Evolutionary conservation across 2,888 invertebrate genomes (phyloP).

Genomic region (Biston stratarius): DNA sequence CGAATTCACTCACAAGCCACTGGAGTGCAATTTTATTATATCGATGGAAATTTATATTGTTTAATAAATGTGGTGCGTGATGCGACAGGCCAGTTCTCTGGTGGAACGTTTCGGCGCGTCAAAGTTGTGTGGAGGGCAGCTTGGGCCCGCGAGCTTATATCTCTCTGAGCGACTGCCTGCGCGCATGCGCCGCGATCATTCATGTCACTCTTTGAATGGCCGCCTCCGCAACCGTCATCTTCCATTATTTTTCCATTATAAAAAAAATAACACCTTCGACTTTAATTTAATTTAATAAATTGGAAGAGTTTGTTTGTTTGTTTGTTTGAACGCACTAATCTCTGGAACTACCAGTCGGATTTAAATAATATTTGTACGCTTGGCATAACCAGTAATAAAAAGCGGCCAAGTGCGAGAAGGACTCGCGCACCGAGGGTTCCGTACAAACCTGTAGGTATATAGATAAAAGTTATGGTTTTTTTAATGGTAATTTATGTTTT

Average conservation of each 20-base stretch:
- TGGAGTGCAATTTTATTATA: slow-evolving; percentile 29
- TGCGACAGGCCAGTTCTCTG: slow-evolving; percentile 65
- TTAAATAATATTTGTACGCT: no score
- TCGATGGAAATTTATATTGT: slow-evolving; percentile 47
- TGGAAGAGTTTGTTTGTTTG: no score
- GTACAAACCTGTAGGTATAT: no score
- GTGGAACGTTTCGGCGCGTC: slow-evolving; percentile 78
- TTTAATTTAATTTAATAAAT: no score
- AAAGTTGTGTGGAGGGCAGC: slow-evolving; percentile 78
- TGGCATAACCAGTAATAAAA: no score
- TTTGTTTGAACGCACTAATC: no score
- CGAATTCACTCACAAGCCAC: slow-evolving; percentile 63
- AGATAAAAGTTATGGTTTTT: no score
- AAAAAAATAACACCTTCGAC: background rate
- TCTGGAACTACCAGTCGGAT: no score
- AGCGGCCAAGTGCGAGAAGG: no score
- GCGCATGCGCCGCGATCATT: slow-evolving; percentile 77
- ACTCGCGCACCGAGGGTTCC: no score
- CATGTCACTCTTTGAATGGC: slow-evolving; percentile 82
- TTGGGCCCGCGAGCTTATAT: slow-evolving; percentile 79
- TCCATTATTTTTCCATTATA: slow-evolving; percentile 21
- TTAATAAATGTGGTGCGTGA: slow-evolving; percentile 46
- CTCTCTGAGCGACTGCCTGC: slow-evolving; percentile 60
- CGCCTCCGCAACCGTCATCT: slow-evolving; percentile 71
- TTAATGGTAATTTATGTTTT: no score